Evolutionary conservation across 2,888 invertebrate genomes (phyloP).

Genomic region (Lasioglossum oenotherae): DNA sequence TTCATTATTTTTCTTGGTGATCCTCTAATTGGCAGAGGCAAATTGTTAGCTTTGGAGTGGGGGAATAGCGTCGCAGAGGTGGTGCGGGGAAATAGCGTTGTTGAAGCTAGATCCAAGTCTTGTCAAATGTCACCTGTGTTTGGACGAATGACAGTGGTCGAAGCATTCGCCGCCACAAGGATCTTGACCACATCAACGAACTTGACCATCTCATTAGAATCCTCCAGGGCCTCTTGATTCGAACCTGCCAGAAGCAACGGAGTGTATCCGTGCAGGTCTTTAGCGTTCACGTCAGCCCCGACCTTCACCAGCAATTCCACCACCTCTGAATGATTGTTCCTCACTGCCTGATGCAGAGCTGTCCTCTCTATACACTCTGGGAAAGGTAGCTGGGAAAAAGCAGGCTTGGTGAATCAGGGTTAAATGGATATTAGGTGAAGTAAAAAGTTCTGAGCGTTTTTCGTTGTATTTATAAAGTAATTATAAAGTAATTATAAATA

Average conservation of each 20-base stretch:
- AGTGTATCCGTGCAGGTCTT: conserved; percentile 81
- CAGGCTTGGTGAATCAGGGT: background rate
- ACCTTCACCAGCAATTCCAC: conserved; percentile 78
- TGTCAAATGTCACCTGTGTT: conserved; percentile 63
- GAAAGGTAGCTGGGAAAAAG: conserved; percentile 75
- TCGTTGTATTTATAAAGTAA: too few species aligned
- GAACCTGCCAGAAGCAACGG: conserved; percentile 83
- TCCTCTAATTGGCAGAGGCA: background rate
- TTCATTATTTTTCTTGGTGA: background rate
- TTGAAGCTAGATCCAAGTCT: too few species aligned
- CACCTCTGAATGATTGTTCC: conserved; percentile 79
- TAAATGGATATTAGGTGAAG: background rate
- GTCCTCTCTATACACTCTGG: conserved; percentile 82
- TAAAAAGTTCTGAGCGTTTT: too few species aligned
- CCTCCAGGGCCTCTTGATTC: conserved; percentile 68
- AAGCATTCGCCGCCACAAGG: conserved; percentile 76
- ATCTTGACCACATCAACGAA: conserved; percentile 80
- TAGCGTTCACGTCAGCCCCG: conserved; percentile 78
- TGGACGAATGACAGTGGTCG: conserved; percentile 63
- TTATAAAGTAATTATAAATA: too few species aligned
- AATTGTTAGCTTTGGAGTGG: background rate
- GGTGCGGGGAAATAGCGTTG: too few species aligned
- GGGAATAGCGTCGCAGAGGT: too few species aligned
- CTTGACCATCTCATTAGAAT: conserved; percentile 62
- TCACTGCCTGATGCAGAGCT: conserved; percentile 82